Conservation (phyloP, 37 sponge, comb jelly and placozoan genomes). For the Tethya wilhelma region DNA sequence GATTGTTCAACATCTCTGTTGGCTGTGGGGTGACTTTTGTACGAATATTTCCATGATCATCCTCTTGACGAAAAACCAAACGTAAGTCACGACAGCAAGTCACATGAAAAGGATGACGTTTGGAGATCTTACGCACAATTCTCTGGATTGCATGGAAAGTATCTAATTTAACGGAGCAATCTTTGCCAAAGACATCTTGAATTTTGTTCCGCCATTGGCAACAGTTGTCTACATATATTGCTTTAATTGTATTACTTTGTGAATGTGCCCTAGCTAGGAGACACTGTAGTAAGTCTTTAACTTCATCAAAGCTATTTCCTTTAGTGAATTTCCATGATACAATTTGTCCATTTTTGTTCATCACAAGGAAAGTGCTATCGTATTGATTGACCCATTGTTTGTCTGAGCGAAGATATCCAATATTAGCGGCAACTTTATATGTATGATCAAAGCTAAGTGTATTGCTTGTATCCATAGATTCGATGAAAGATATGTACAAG, state of each 20-base stretch:
- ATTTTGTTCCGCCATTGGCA: constrained; percentile 28
- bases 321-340: constrained; percentile 50
- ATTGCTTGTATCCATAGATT: not conserved
- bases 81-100: constrained; percentile 22
- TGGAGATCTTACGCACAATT: constrained; percentile 10
- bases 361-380: constrained; percentile 27
- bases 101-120: not conserved
- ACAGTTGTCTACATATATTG: constrained; percentile 44
- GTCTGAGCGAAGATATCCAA: constrained; percentile 28
- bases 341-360: constrained; percentile 30
- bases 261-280: not conserved
- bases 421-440: constrained; percentile 43
- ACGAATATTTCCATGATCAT: constrained; percentile 24
- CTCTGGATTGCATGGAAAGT: constrained; percentile 62
- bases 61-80: constrained; percentile 28
- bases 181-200: constrained; percentile 20
- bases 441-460: constrained; percentile 1
- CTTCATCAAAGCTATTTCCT: constrained; percentile 25
- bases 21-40: constrained; percentile 14
- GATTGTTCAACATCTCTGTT: constrained; percentile 1
- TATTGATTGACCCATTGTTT: constrained; percentile 48
- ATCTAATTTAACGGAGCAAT: constrained; percentile 21
- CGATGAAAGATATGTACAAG: not conserved
- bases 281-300: not conserved
- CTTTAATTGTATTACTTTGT: not conserved